Evolutionary conservation across 2,888 invertebrate genomes (phyloP).

Genomic region (Petrolisthes manimaculis): DNA sequence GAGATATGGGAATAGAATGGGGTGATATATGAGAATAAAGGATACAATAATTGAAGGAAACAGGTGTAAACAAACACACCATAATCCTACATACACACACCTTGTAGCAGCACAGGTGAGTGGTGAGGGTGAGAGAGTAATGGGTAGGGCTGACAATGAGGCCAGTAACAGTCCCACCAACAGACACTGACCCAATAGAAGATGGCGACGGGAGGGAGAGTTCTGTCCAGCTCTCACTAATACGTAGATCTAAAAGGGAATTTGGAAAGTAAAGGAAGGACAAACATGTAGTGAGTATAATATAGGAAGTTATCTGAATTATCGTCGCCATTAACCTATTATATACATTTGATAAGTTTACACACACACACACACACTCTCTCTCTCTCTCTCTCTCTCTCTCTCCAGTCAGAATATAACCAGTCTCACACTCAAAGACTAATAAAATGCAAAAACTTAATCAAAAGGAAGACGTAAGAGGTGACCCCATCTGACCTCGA

Average conservation of each 20-base stretch:
- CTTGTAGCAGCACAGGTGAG: slow-evolving; percentile 86
- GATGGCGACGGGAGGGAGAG: slow-evolving; percentile 84
- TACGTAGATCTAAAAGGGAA: slow-evolving; percentile 76
- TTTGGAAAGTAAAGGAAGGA: neutral
- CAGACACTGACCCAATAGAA: slow-evolving; percentile 88
- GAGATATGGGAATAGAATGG: too few species aligned
- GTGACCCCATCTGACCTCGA: slow-evolving; percentile 74
- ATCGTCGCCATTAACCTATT: neutral
- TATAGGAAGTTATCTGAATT: neutral
- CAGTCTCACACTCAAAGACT: neutral
- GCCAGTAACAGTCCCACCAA: slow-evolving; percentile 86
- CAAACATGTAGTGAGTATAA: neutral
- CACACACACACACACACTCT: slow-evolving; percentile 1
- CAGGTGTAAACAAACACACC: neutral
- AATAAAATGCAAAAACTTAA: neutral
- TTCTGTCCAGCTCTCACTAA: slow-evolving; percentile 82
- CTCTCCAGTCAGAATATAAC: neutral
- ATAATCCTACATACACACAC: slow-evolving; percentile 76
- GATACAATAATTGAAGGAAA: too few species aligned
- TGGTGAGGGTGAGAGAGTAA: slow-evolving; percentile 82
- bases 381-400: neutral
- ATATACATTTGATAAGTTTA: neutral
- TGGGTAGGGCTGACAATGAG: slow-evolving; percentile 83
- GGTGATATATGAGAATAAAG: too few species aligned
- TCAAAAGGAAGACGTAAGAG: neutral